Evolutionary conservation across 2,888 invertebrate species (phyloP).

Genomic region (Tiliacea aurago): DNA sequence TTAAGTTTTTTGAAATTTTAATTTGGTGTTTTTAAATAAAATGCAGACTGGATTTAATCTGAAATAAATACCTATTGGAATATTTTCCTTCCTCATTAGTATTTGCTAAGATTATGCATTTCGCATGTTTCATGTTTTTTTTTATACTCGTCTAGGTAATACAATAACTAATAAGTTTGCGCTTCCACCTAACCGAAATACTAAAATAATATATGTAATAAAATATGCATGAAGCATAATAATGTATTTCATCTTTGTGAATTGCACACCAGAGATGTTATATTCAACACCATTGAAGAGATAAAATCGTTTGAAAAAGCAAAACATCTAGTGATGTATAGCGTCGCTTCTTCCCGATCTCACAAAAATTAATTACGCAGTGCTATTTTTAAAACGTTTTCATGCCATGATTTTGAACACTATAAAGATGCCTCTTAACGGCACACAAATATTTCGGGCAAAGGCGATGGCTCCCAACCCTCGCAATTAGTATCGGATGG

Average conservation of each 20-base stretch:
- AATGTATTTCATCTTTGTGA: slow-evolving; percentile 13
- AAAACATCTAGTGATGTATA: slow-evolving; percentile 54
- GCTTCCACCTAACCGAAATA: background rate
- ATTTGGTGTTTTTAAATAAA: background rate
- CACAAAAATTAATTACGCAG: slow-evolving; percentile 65
- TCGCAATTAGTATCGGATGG: slow-evolving; percentile 89
- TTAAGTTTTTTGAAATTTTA: slow-evolving; percentile 1
- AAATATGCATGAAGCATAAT: background rate
- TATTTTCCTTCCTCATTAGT: slow-evolving; percentile 30
- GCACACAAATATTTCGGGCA: slow-evolving; percentile 83
- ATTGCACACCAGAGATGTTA: slow-evolving; percentile 4
- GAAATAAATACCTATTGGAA: slow-evolving; percentile 13
- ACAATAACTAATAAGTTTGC: slow-evolving; percentile 20
- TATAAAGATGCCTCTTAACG: slow-evolving; percentile 83
- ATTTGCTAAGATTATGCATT: background rate
- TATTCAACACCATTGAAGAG: slow-evolving; percentile 36
- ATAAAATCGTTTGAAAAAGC: slow-evolving; percentile 44
- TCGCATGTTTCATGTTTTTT: slow-evolving; percentile 18
- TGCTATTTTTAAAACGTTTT: slow-evolving; percentile 81
- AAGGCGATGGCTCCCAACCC: slow-evolving; percentile 79
- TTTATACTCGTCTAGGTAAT: background rate
- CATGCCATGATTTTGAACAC: slow-evolving; percentile 77
- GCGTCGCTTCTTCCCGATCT: slow-evolving; percentile 47
- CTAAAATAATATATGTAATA: background rate
- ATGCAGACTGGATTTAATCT: slow-evolving; percentile 9